Base-by-base conservation (phyloP, 2,888 invertebrate species). In the Patella depressa region DNA sequence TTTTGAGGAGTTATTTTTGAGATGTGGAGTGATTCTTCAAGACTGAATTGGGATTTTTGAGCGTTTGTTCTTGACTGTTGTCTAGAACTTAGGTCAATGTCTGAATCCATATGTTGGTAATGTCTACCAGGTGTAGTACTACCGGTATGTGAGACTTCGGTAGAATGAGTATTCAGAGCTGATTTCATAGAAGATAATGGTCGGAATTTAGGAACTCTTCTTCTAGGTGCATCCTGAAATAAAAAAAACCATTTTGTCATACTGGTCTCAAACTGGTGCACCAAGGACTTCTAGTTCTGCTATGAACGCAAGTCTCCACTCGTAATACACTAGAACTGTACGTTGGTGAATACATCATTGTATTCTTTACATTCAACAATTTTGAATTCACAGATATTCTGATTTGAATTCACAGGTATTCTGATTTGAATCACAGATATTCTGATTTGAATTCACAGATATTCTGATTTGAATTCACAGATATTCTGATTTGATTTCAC, bases 31-130 rank as follows among this genome's bases (percentile, higher is more conserved):
- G 65, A 65, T 65, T 65, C 65, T 11, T 24, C 65, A 65, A 65
- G 65, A 19, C 19, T 12, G 24, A 24, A 65, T 3, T 65, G 19
- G 2, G 65, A 65, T 24, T 24, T 65, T 24, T 65, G 65, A 65
- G 11, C 12, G 19, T 7, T 24, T 24, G 24, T 19, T 65, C 65
- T 65, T 3, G 65, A 65, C 45, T 7, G 45, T 24, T 24, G 19
- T 65, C 65, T 65, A 65, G 19, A 11, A 24, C 24, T 24, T 24
- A 65, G 24, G 19, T 65, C 65, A 65, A 65, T 65, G 19, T 65
- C 65, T 15, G 65, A 24, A 65, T 65, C 19, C 65, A 65, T 65
- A 65, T 65, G 65, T 9, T 65, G 65, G 24, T 65, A 65, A 65
- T 65, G 65, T 65, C 65, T 24, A 24, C 24, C 14, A 24, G 65